Conservation (phyloP, 2,888 invertebrate species). For the Pristionchus maxplancki region DNA sequence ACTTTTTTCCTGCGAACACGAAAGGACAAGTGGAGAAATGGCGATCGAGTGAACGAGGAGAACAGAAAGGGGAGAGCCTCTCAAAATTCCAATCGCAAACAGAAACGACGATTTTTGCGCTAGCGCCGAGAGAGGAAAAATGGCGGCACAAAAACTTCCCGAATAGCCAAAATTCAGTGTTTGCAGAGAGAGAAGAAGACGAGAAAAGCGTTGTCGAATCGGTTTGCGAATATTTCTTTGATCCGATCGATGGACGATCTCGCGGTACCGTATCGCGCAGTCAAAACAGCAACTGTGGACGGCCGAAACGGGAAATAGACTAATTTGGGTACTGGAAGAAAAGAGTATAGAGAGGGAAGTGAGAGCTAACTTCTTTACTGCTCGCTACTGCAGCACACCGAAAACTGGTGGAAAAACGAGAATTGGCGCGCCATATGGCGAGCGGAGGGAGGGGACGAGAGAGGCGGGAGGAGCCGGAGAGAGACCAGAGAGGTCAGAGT, state of each 20-base stretch:
- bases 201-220: background rate
- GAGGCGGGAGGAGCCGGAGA: constrained; percentile 32
- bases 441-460: constrained; percentile 16
- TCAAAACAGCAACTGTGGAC: constrained; percentile 9
- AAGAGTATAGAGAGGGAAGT: background rate
- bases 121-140: background rate
- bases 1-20: background rate
- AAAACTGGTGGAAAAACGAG: constrained; percentile 47
- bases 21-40: background rate
- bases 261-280: background rate
- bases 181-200: background rate
- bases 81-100: constrained; percentile 41
- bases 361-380: constrained; percentile 45
- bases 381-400: constrained; percentile 17
- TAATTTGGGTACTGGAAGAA: constrained; percentile 8
- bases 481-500: background rate
- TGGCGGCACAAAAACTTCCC: background rate
- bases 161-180: background rate
- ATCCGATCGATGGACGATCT: background rate
- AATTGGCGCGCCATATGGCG: constrained; percentile 25
- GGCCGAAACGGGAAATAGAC: constrained; percentile 40
- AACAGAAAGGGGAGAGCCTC: background rate
- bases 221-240: background rate
- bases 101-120: constrained; percentile 38
- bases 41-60: background rate